These are phyloP conservation scores for Falco naumanni DNA, from an alignment of 2,797 vertebrate species.

Conservation along the genomic window DNA sequence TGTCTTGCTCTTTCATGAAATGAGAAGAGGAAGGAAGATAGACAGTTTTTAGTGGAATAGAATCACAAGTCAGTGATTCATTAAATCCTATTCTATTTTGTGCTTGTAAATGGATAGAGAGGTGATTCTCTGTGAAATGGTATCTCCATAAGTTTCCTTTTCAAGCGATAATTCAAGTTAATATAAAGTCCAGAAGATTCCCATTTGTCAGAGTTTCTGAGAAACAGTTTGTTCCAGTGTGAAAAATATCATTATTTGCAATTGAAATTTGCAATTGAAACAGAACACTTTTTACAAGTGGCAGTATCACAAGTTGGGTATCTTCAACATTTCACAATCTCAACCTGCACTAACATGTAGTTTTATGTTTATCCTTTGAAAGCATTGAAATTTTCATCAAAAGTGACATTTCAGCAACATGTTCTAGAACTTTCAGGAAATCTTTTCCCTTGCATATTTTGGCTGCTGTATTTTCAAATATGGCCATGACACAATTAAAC, in stretches of 20 bases:
- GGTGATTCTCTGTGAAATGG: neutral
- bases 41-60: neutral
- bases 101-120: neutral
- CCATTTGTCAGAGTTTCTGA: neutral
- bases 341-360: neutral
- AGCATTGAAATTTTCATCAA: neutral
- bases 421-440: neutral
- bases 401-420: neutral
- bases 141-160: neutral
- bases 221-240: neutral
- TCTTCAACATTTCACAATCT: neutral
- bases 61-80: slow-evolving; percentile 42
- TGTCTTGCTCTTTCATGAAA: neutral
- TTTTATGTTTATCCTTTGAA: neutral
- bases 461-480: neutral
- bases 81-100: neutral
- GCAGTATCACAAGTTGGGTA: neutral
- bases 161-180: neutral
- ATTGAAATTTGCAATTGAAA: neutral
- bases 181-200: neutral
- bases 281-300: neutral
- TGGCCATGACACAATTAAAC: neutral
- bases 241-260: neutral
- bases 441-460: neutral
- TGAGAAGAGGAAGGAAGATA: neutral